Conservation (phyloP, 2,888 invertebrate species). For the Papilio demoleus region DNA sequence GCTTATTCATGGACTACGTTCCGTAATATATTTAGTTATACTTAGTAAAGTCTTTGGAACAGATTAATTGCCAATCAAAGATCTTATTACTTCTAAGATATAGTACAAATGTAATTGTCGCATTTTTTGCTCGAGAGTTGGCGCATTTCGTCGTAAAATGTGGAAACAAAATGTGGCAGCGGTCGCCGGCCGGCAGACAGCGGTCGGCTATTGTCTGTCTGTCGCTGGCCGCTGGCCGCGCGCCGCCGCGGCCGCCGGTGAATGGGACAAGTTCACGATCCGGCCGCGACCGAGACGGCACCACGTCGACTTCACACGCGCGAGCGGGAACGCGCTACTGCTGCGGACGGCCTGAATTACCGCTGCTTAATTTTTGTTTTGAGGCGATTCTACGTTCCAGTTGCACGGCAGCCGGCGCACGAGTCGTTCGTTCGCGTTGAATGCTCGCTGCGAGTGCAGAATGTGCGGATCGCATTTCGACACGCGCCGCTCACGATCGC, state of each 20-base stretch:
- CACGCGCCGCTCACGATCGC: slow-evolving; percentile 68
- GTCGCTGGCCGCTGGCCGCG: slow-evolving; percentile 45
- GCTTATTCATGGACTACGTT: background rate
- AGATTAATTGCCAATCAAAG: background rate
- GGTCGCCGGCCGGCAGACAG: slow-evolving; percentile 13
- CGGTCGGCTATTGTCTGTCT: slow-evolving; percentile 65
- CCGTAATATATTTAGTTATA: background rate
- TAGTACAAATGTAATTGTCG: background rate
- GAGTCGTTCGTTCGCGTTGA: slow-evolving; percentile 59
- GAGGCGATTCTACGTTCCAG: slow-evolving; percentile 62
- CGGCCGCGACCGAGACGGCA: slow-evolving; percentile 52
- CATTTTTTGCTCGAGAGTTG: background rate
- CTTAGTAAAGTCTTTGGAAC: background rate
- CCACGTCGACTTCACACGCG: slow-evolving; percentile 50
- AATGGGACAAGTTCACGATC: slow-evolving; percentile 76
- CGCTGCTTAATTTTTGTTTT: slow-evolving; percentile 75
- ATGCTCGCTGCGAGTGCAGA: slow-evolving; percentile 50
- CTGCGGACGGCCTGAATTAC: slow-evolving; percentile 68
- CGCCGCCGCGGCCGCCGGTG: slow-evolving; percentile 59
- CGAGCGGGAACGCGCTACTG: slow-evolving; percentile 51
- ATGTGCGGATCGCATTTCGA: slow-evolving; percentile 71
- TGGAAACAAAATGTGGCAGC: background rate
- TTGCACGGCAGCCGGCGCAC: slow-evolving; percentile 71
- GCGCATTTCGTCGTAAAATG: slow-evolving; percentile 25
- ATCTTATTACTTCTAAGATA: background rate